These are phyloP conservation scores for Diploptera punctata DNA, from an alignment of 2,888 invertebrate species.

Conservation along the genomic window DNA sequence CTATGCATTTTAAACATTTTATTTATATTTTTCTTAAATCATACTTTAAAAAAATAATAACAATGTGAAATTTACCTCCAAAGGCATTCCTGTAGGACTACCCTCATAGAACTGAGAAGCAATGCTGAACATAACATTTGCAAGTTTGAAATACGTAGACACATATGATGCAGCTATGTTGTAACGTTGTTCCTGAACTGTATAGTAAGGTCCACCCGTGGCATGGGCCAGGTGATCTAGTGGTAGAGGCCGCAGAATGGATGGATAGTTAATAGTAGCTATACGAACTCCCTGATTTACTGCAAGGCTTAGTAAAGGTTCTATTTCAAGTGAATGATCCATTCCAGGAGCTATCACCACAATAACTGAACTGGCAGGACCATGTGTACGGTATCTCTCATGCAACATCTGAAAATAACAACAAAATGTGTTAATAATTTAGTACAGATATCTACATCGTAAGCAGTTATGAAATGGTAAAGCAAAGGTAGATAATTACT, in stretches of 20 bases:
- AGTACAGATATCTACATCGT: no score
- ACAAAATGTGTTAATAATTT: no score
- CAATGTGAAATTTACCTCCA: constrained; percentile 53
- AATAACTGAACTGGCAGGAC: constrained; percentile 61
- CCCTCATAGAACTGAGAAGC: constrained; percentile 58
- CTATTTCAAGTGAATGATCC: constrained; percentile 54
- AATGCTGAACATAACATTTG: constrained; percentile 59
- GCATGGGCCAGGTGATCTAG: constrained; percentile 58
- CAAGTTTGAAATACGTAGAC: constrained; percentile 61
- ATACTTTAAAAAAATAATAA: background rate
- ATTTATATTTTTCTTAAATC: background rate
- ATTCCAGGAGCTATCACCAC: constrained; percentile 64
- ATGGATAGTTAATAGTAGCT: constrained; percentile 63
- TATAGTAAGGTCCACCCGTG: constrained; percentile 58
- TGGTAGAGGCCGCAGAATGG: constrained; percentile 54
- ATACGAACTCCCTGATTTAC: constrained; percentile 57
- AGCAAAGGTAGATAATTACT: no score
- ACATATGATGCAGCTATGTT: constrained; percentile 60
- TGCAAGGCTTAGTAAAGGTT: constrained; percentile 55
- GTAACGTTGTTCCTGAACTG: constrained; percentile 60
- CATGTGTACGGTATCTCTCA: constrained; percentile 53
- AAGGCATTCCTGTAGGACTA: constrained; percentile 55
- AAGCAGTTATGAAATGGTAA: no score
- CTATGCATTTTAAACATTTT: background rate
- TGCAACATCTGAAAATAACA: constrained; percentile 60